Conservation (phyloP, 2,888 invertebrate genomes). For the Xylota segnis region DNA sequence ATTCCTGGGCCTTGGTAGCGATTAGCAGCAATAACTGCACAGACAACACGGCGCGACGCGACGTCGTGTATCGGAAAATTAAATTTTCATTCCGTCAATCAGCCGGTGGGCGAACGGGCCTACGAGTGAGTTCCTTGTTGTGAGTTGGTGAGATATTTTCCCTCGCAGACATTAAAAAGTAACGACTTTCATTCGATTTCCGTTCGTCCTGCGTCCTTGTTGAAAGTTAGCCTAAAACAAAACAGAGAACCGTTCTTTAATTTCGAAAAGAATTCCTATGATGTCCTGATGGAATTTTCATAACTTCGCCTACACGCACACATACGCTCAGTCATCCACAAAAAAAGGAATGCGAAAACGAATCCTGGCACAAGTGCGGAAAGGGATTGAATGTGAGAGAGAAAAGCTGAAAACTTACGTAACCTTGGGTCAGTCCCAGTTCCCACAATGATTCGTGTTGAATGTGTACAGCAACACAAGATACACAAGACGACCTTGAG, state of each 20-base stretch:
- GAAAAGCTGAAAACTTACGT: slow-evolving; percentile 30
- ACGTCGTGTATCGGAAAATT: slow-evolving; percentile 18
- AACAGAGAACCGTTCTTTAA: neutral
- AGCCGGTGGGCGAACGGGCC: slow-evolving; percentile 5
- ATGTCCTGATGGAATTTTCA: slow-evolving; percentile 33
- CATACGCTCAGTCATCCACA: too few species aligned
- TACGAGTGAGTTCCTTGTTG: slow-evolving; percentile 11
- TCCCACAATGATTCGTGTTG: neutral
- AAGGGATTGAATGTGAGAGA: neutral
- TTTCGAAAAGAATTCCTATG: neutral
- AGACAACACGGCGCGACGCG: neutral
- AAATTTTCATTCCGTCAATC: slow-evolving; percentile 28
- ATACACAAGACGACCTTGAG: slow-evolving; percentile 43
- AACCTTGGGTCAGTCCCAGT: slow-evolving; percentile 45
- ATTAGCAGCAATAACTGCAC: slow-evolving; percentile 6
- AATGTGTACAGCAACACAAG: slow-evolving; percentile 10
- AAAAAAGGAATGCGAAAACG: neutral
- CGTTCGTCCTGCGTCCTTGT: neutral
- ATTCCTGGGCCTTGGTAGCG: slow-evolving; percentile 15
- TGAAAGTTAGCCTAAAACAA: neutral
- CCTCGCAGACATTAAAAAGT: slow-evolving; percentile 12
- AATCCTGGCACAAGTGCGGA: neutral
- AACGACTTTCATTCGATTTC: slow-evolving; percentile 4
- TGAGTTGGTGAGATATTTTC: slow-evolving; percentile 9
- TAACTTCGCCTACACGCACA: slow-evolving; percentile 24